Conservation (phyloP, 2,888 invertebrate genomes). For the Nudaria mundana region DNA sequence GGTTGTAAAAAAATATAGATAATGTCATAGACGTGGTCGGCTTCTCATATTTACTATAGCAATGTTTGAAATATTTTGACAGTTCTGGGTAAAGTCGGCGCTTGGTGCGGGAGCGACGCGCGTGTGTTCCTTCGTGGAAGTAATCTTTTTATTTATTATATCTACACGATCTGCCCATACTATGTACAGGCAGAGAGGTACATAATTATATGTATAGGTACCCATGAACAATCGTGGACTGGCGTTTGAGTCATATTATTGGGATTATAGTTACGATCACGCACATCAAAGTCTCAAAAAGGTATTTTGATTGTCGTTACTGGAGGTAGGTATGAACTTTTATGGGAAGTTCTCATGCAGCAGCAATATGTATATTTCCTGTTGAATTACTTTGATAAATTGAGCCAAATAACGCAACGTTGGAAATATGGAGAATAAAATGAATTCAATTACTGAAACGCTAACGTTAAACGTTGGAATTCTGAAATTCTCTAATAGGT, state of each 20-base stretch:
- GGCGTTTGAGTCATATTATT: constrained; percentile 23
- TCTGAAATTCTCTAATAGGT: constrained; percentile 18
- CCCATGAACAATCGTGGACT: constrained; percentile 10
- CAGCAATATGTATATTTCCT: constrained; percentile 27
- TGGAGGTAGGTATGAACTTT: constrained; percentile 21
- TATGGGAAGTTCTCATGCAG: constrained; percentile 34
- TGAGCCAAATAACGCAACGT: constrained; percentile 31
- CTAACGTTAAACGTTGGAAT: constrained; percentile 8
- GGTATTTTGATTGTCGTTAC: constrained; percentile 26
- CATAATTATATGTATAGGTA: constrained; percentile 3
- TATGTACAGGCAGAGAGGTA: constrained; percentile 4
- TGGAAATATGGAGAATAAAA: constrained; percentile 16
- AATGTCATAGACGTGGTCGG: constrained; percentile 58
- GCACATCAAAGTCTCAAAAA: constrained; percentile 22
- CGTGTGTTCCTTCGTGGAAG: constrained; percentile 63
- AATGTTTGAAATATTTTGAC: constrained; percentile 73
- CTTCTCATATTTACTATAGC: constrained; percentile 57
- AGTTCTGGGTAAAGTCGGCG: constrained; percentile 62
- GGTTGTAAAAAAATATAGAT: constrained; percentile 61
- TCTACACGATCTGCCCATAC: constrained; percentile 31
- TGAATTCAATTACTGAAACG: constrained; percentile 13
- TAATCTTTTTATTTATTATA: constrained; percentile 43
- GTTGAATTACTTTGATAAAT: constrained; percentile 30
- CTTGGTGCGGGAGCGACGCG: constrained; percentile 33
- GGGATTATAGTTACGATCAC: constrained; percentile 28